These are phyloP conservation scores for Adelosebastes latens DNA, from an alignment of 2,797 vertebrate species.

Conservation along the genomic window DNA sequence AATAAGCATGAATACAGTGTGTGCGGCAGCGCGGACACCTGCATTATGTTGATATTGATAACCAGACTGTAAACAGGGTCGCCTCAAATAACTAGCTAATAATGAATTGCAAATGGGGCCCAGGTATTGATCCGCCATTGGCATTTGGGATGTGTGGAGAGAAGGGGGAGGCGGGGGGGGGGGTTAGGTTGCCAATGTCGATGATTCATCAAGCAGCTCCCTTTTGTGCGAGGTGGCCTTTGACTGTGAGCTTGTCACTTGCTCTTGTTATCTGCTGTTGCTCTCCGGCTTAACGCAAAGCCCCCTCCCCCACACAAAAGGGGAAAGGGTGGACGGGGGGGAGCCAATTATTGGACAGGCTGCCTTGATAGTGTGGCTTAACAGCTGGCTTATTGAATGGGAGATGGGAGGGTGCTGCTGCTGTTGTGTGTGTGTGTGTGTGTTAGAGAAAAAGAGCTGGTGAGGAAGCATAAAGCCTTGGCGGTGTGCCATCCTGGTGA, in stretches of 20 bases:
- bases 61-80: slow-evolving; percentile 83
- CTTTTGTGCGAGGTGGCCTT: slow-evolving; percentile 77
- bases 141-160: slow-evolving; percentile 75
- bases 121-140: slow-evolving; percentile 86
- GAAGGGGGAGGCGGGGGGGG: slow-evolving; percentile 8
- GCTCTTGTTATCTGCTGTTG: slow-evolving; percentile 84
- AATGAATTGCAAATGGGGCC: slow-evolving; percentile 90
- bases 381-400: slow-evolving; percentile 83
- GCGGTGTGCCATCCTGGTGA: slow-evolving; percentile 60
- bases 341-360: slow-evolving; percentile 85
- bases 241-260: slow-evolving; percentile 82
- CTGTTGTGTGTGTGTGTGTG: slow-evolving; percentile 21
- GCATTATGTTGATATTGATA: slow-evolving; percentile 63
- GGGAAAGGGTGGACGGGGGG: slow-evolving; percentile 64
- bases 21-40: slow-evolving; percentile 30
- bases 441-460: slow-evolving; percentile 45
- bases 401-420: slow-evolving; percentile 62
- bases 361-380: slow-evolving; percentile 85
- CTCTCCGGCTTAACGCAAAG: slow-evolving; percentile 67
- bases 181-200: slow-evolving; percentile 75
- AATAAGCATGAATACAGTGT: slow-evolving; percentile 27
- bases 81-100: slow-evolving; percentile 84
- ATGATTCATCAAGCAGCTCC: slow-evolving; percentile 85
- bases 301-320: slow-evolving; percentile 68
- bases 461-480: slow-evolving; percentile 61